A percentile compares a stretch with the other conserved stretches of the same genome.
Evolutionary conservation across 2,888 invertebrate genomes (phyloP).

Genomic region (Odiellus spinosus): DNA sequence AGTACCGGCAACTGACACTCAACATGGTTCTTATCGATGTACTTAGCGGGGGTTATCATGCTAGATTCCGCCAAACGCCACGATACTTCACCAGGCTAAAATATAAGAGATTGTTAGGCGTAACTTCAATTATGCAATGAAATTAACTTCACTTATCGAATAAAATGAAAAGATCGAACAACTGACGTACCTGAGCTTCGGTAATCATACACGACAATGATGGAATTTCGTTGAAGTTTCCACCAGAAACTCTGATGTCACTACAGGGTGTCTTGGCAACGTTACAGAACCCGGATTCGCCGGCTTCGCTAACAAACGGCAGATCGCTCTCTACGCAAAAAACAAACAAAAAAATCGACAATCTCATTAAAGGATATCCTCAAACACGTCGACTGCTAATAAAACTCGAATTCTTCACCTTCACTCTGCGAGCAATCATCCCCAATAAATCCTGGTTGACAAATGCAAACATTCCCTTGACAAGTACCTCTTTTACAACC

Average conservation of each 20-base stretch:
- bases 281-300: not conserved
- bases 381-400: not conserved
- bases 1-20: too few relatives aligned
- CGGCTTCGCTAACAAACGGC: not conserved
- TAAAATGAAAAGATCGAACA: too few relatives aligned
- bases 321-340: not conserved
- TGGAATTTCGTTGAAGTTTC: not conserved
- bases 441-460: not conserved
- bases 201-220: not conserved
- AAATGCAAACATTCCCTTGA: not conserved
- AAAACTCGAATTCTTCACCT: constrained; percentile 1
- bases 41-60: too few relatives aligned
- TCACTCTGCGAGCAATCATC: not conserved
- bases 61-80: too few relatives aligned
- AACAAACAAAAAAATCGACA: not conserved
- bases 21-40: too few relatives aligned
- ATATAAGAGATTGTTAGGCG: too few relatives aligned
- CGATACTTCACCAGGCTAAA: too few relatives aligned
- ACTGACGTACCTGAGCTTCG: not conserved
- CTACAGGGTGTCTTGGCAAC: not conserved
- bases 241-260: not conserved
- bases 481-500: constrained; percentile 1
- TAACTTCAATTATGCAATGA: too few relatives aligned
- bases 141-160: too few relatives aligned
- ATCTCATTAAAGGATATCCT: not conserved